These are phyloP conservation scores for Noctua pronuba DNA, from an alignment of 2,888 invertebrate species.

Conservation along the genomic window DNA sequence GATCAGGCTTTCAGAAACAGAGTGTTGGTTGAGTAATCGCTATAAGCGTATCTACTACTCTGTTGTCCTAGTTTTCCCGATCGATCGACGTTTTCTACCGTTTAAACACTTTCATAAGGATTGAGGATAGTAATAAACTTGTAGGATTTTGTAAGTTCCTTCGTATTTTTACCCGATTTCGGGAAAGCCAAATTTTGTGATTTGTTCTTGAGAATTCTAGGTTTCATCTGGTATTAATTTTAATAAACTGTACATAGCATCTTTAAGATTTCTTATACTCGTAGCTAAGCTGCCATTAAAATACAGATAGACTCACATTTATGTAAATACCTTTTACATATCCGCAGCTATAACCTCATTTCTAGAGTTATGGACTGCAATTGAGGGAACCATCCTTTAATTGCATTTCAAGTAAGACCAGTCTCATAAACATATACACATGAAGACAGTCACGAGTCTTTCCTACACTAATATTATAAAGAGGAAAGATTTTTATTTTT, in stretches of 20 bases:
- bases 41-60: background rate
- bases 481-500: no score
- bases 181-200: background rate
- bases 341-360: background rate
- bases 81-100: conserved; percentile 6
- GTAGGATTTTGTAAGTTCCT: background rate
- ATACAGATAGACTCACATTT: background rate
- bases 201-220: background rate
- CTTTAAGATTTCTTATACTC: background rate
- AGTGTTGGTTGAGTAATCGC: conserved; percentile 16
- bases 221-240: background rate
- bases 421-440: no score
- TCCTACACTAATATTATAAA: no score
- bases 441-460: no score
- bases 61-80: conserved; percentile 37
- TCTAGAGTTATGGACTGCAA: background rate
- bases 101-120: conserved; percentile 22
- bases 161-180: background rate
- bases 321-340: background rate
- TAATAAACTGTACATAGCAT: background rate
- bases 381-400: no score
- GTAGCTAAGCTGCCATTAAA: background rate
- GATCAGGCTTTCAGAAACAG: conserved; percentile 1
- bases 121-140: conserved; percentile 7
- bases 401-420: background rate